Base-by-base conservation (phyloP, 2,113 vertebrate species). In the Atractosteus spatula region DNA sequence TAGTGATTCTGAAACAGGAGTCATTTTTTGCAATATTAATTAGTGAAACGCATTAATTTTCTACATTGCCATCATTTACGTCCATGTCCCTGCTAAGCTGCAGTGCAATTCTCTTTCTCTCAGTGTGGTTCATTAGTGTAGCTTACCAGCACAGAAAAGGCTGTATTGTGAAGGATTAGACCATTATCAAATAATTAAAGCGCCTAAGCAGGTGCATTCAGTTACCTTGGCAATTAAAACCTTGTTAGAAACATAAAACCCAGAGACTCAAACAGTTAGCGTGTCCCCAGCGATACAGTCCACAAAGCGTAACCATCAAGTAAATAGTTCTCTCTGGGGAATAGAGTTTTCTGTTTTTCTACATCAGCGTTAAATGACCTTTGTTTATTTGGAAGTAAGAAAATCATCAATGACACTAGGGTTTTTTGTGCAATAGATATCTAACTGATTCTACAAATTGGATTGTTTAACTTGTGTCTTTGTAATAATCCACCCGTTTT, bases 221-320 rank as follows among this genome's bases (percentile, higher is more conserved):
- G 93, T 96, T 97, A 96, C 94, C 94, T 95, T 94, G 93, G 93
- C 92, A 95, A 96, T 96, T 95, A 95, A 95, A 95, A 91, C 91
- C 94, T 95, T 95, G 94, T 95, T 96, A 95, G 93, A 94, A 93
- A 90, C 92, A 93, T 92, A 93, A 95, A 95, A 93, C 91, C 92
- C 93, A 91, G 92, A 92, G 93, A 93, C 90, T 95, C 86, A 92
- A 94, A 91, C 91, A 86, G 90, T 89, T 94, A 87, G 86, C 80
- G 78, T 71, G 82, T 95, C 94, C 93, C 95, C 83, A 89, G 94
- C 54, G 94, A 94, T 82, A 86, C 88, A 90, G 93, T 93, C 91
- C 90, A 89, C 86, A 77, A 85, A 84, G 86, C 80, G 86, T 84
- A 91, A 88, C 86, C 83, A 86, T 89, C 88, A 87, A 88, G 86